phyloP scores from a whole-genome alignment of 1,140 invertebrate species.

The Brachionus calyciflorus region DNA sequence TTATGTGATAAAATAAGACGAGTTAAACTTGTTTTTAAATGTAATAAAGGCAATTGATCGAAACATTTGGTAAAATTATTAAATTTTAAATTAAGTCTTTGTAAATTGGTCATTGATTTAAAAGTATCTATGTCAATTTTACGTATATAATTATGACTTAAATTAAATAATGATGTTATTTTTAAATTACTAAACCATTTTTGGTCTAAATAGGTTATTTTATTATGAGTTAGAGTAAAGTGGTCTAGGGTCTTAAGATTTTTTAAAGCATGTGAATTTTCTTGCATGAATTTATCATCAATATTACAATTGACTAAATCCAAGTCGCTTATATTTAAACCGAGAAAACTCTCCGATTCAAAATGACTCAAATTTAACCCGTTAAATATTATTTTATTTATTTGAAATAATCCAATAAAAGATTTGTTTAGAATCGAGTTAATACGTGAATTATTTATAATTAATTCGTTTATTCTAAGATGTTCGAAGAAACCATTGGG shows the following conservation, averaged over 20 bases:
- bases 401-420: neutral
- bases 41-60: neutral
- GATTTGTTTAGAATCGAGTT: neutral
- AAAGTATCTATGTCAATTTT: neutral
- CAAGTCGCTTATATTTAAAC: neutral
- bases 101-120: neutral
- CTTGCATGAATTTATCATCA: slow-evolving; percentile 5
- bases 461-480: too few relatives aligned
- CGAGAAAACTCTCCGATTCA: neutral
- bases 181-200: slow-evolving; percentile 26
- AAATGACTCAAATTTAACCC: neutral
- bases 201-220: neutral
- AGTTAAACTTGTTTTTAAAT: neutral
- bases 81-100: neutral
- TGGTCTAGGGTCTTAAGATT: neutral
- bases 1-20: neutral
- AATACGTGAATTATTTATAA: neutral
- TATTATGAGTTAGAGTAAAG: slow-evolving; percentile 6
- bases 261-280: neutral
- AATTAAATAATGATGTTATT: neutral
- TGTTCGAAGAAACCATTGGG: too few relatives aligned
- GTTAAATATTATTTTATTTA: neutral
- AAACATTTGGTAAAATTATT: neutral
- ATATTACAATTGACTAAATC: neutral
- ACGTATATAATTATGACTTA: neutral